Percentiles rank a stretch among this genome's conserved stretches.
Conservation (phyloP, 2,113 vertebrate species). For the Gallinago paraguaiae region DNA sequence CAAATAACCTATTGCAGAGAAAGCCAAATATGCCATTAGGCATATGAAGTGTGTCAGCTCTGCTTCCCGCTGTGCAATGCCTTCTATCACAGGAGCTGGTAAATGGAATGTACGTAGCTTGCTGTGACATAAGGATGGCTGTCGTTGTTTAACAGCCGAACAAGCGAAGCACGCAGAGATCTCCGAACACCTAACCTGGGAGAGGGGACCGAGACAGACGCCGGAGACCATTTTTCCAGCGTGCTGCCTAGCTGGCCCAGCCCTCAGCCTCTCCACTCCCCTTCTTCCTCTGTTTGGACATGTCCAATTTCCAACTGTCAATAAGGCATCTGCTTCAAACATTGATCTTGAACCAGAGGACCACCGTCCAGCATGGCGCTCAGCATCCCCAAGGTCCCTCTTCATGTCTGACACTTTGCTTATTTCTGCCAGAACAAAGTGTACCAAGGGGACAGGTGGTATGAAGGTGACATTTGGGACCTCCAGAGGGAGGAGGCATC, state of each 20-base stretch:
- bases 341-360: not conserved
- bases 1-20: not conserved
- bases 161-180: rapidly evolving
- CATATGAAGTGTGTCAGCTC: not conserved
- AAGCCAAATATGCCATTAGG: not conserved
- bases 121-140: not conserved
- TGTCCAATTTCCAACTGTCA: not conserved
- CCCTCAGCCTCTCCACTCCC: not conserved
- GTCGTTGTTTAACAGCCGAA: not conserved
- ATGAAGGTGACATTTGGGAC: not conserved
- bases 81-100: not conserved
- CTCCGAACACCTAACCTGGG: not conserved
- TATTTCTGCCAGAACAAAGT: not conserved
- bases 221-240: not conserved
- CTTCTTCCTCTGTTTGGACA: not conserved
- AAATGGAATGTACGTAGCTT: not conserved
- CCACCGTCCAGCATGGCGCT: rapidly evolving
- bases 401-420: not conserved
- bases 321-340: not conserved
- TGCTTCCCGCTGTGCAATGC: not conserved
- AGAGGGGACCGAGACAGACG: not conserved
- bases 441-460: rapidly evolving
- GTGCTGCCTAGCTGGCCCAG: not conserved
- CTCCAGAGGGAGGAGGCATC: not conserved
- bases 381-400: not conserved